These are phyloP conservation scores for Notarius lentiginosus DNA, from an alignment of 2,113 vertebrate species.

Conservation along the genomic window DNA sequence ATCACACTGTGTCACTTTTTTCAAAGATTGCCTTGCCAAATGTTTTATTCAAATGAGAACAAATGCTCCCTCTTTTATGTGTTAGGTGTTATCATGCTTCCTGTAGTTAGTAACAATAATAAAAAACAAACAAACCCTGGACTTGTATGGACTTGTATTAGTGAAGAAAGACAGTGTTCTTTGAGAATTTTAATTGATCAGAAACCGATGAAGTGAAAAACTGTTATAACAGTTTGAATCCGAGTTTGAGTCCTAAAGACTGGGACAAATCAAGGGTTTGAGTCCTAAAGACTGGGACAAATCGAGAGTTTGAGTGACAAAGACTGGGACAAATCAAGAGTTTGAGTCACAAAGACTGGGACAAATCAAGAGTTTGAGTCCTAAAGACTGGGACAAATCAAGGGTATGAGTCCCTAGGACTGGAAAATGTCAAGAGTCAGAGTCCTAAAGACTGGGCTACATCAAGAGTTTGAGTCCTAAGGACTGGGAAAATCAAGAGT, in stretches of 20 bases:
- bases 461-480: too few species aligned
- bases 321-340: background rate
- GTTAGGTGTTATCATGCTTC: background rate
- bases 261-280: background rate
- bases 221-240: too few species aligned
- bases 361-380: background rate
- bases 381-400: background rate
- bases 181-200: too few species aligned
- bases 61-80: background rate
- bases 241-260: background rate
- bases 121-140: background rate
- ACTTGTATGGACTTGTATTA: background rate
- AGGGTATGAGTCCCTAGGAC: too few species aligned
- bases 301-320: background rate
- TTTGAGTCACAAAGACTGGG: background rate
- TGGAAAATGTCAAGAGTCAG: too few species aligned
- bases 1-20: background rate
- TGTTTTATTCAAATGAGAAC: background rate
- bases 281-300: background rate
- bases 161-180: background rate
- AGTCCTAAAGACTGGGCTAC: too few species aligned
- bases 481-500: too few species aligned
- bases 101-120: background rate
- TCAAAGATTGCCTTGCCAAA: background rate
- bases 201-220: too few species aligned